phyloP scores from a whole-genome alignment of 2,113 vertebrate genomes.

The Hypanus sabinus region DNA sequence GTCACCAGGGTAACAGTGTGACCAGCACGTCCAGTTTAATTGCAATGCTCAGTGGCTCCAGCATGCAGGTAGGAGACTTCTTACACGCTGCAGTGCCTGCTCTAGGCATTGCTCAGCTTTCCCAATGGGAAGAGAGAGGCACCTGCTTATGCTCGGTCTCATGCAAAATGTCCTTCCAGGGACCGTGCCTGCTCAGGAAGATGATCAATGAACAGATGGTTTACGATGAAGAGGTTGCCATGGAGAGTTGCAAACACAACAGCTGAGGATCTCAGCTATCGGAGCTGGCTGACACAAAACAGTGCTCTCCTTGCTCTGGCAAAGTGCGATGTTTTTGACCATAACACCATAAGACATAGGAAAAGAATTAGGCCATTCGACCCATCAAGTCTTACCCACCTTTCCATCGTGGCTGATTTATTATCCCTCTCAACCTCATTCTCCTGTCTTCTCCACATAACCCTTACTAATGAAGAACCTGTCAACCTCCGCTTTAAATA shows the following conservation, averaged over 20 bases:
- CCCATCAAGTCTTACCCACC: too few relatives aligned
- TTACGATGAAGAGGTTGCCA: neutral
- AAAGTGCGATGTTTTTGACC: neutral
- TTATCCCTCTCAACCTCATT: too few relatives aligned
- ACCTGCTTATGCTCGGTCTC: neutral
- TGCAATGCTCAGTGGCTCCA: neutral
- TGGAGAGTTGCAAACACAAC: neutral
- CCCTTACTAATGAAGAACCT: too few relatives aligned
- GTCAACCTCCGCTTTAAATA: too few relatives aligned
- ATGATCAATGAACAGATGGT: neutral
- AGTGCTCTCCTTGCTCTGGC: neutral
- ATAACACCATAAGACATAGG: too few relatives aligned
- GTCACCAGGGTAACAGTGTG: neutral
- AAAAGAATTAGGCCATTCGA: too few relatives aligned
- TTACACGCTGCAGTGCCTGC: neutral
- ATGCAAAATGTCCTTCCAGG: slow-evolving; percentile 14
- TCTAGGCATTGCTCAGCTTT: neutral
- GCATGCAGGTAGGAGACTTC: neutral
- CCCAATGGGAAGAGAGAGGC: neutral
- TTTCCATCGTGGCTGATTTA: too few relatives aligned
- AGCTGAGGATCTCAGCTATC: neutral
- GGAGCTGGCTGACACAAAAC: neutral
- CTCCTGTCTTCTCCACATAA: too few relatives aligned
- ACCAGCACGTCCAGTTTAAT: neutral
- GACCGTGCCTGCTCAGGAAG: neutral